A percentile compares a stretch with the other conserved stretches of the same genome.
Conservation (phyloP, 2,888 invertebrate species). For the Andrena dorsata region DNA sequence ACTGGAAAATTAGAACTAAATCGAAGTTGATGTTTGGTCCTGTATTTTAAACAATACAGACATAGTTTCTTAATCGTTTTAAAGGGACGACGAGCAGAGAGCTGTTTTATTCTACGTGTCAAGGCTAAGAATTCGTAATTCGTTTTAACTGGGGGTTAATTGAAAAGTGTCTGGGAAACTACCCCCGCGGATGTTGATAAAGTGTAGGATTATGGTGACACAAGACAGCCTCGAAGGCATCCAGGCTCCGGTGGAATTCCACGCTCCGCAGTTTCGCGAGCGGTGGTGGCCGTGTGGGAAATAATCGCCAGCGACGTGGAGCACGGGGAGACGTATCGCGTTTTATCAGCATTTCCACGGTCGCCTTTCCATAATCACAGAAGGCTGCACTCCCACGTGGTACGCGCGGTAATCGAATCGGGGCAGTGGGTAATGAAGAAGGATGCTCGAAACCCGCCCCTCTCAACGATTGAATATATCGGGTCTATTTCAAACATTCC, state of each 20-base stretch:
- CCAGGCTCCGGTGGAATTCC: neutral
- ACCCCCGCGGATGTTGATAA: neutral
- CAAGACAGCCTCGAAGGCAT: neutral
- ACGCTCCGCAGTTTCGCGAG: neutral
- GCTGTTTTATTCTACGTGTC: neutral
- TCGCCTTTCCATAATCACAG: neutral
- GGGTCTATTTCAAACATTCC: too few species aligned
- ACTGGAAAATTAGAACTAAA: neutral
- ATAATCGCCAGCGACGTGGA: neutral
- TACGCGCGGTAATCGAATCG: neutral
- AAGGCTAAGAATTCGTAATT: constrained; percentile 6
- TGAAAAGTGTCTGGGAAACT: constrained; percentile 15
- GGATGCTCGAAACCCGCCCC: too few species aligned
- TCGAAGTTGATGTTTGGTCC: neutral
- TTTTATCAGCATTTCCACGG: constrained; percentile 11
- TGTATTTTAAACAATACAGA: neutral
- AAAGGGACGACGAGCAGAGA: neutral
- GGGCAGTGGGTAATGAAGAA: too few species aligned
- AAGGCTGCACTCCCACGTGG: neutral
- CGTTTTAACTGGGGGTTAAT: constrained; percentile 11
- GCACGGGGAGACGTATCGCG: neutral
- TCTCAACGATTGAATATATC: too few species aligned
- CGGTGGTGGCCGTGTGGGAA: neutral
- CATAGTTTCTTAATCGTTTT: neutral
- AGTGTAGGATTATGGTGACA: neutral